phyloP scores from a whole-genome alignment of 1,140 invertebrate genomes.

The Lysiphlebus fabarum region DNA sequence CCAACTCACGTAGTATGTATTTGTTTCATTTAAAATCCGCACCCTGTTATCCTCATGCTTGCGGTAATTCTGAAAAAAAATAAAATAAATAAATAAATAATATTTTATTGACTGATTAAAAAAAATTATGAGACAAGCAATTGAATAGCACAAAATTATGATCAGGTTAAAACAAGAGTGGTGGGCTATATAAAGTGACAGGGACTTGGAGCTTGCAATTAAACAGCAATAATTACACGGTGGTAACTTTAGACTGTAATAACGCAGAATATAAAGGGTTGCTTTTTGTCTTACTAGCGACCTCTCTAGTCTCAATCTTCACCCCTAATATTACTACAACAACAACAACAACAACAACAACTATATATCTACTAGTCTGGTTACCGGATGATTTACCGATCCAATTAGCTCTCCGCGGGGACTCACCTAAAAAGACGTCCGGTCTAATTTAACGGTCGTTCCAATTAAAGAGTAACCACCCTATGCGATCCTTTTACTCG shows the following conservation, averaged over 20 bases:
- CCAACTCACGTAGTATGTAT: background rate
- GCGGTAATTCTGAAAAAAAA: too few species aligned
- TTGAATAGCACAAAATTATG: background rate
- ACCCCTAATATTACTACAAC: constrained; percentile 18
- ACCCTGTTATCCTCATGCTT: too few species aligned
- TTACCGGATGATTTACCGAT: constrained; percentile 58
- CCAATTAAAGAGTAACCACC: constrained; percentile 52
- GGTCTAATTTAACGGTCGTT: constrained; percentile 55
- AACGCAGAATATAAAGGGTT: constrained; percentile 58
- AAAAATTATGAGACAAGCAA: background rate
- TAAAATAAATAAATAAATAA: too few species aligned
- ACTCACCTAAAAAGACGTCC: constrained; percentile 52
- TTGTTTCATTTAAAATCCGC: too few species aligned
- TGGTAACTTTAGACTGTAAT: constrained; percentile 59
- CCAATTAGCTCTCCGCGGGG: constrained; percentile 50
- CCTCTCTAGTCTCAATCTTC: background rate
- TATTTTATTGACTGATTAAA: too few species aligned
- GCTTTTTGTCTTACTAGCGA: constrained; percentile 25
- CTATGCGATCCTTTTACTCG: constrained; percentile 25
- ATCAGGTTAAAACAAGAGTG: constrained; percentile 1
- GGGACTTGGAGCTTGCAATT: constrained; percentile 55
- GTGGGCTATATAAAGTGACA: too few species aligned
- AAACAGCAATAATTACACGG: constrained; percentile 58
- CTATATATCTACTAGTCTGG: constrained; percentile 30
- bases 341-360: background rate